Conservation (phyloP, 2,797 vertebrate genomes). For the Lagocephalus sceleratus region DNA sequence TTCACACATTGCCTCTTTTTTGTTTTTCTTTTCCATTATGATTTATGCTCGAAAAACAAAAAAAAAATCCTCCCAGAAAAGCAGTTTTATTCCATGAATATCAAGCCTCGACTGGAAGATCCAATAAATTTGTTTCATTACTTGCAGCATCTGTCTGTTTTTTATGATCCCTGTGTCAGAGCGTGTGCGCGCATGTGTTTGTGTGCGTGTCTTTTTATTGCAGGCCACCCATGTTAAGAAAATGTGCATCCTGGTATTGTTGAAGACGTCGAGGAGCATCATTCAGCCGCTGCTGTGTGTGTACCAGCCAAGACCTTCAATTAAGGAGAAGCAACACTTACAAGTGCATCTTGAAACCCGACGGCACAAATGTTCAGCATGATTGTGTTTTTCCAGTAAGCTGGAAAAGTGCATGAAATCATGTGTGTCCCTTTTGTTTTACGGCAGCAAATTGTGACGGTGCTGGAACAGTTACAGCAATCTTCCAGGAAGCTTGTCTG, state of each 20-base stretch:
- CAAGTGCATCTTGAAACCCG: slow-evolving; percentile 29
- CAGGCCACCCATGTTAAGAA: slow-evolving; percentile 37
- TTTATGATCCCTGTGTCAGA: slow-evolving; percentile 20
- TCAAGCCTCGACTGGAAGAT: slow-evolving; percentile 93
- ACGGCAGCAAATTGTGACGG: slow-evolving; percentile 21
- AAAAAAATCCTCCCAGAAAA: slow-evolving; percentile 79
- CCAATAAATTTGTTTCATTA: slow-evolving; percentile 92
- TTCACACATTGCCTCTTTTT: slow-evolving; percentile 67
- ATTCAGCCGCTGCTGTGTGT: slow-evolving; percentile 6
- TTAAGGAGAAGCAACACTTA: slow-evolving; percentile 34
- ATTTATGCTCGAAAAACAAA: slow-evolving; percentile 65
- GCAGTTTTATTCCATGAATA: slow-evolving; percentile 95
- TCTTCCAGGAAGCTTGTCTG: slow-evolving; percentile 37
- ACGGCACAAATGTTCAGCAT: slow-evolving; percentile 30
- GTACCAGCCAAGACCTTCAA: slow-evolving; percentile 29
- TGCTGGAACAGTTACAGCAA: slow-evolving; percentile 18
- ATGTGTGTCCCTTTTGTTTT: slow-evolving; percentile 24
- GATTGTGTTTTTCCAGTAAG: slow-evolving; percentile 38
- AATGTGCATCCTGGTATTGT: slow-evolving; percentile 32
- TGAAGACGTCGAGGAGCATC: slow-evolving; percentile 23
- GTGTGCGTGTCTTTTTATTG: slow-evolving; percentile 26
- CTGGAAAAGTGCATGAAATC: slow-evolving; percentile 31
- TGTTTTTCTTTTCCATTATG: slow-evolving; percentile 61
- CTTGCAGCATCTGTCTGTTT: slow-evolving; percentile 36
- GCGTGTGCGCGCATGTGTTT: slow-evolving; percentile 13